These are phyloP conservation scores for Oostethus manadensis DNA, from an alignment of 2,113 vertebrate genomes.

Conservation along the genomic window DNA sequence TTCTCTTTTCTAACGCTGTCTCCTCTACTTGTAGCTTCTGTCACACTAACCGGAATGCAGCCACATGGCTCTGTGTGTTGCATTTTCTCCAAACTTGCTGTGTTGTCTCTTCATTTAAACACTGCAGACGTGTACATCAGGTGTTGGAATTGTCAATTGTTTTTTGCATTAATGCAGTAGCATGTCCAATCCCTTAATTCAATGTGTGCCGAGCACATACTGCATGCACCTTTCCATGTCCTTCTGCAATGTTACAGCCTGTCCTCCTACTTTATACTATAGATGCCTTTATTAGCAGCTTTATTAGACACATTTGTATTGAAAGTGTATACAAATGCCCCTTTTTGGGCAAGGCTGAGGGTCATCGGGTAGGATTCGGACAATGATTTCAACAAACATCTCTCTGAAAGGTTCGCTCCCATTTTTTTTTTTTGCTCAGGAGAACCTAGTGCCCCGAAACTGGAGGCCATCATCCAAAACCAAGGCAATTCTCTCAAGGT, in stretches of 20 bases:
- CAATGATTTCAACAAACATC: background rate
- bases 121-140: background rate
- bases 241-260: too few relatives aligned
- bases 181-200: slow-evolving; percentile 38
- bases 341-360: too few relatives aligned
- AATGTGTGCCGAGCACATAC: too few relatives aligned
- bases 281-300: too few relatives aligned
- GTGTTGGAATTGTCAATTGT: slow-evolving; percentile 22
- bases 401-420: slow-evolving; percentile 7
- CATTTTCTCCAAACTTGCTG: background rate
- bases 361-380: too few relatives aligned
- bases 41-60: slow-evolving; percentile 23
- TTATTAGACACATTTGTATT: too few relatives aligned
- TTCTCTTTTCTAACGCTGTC: slow-evolving; percentile 46
- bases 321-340: too few relatives aligned
- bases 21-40: slow-evolving; percentile 46
- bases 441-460: slow-evolving; percentile 90
- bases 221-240: too few relatives aligned
- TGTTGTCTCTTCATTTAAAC: background rate
- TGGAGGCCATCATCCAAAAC: slow-evolving; percentile 79
- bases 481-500: slow-evolving; percentile 85
- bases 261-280: too few relatives aligned
- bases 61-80: background rate
- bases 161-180: slow-evolving; percentile 61
- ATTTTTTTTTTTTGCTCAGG: slow-evolving; percentile 71